These are phyloP conservation scores for Excalfactoria chinensis DNA, from an alignment of 2,113 vertebrate species.

Conservation along the genomic window DNA sequence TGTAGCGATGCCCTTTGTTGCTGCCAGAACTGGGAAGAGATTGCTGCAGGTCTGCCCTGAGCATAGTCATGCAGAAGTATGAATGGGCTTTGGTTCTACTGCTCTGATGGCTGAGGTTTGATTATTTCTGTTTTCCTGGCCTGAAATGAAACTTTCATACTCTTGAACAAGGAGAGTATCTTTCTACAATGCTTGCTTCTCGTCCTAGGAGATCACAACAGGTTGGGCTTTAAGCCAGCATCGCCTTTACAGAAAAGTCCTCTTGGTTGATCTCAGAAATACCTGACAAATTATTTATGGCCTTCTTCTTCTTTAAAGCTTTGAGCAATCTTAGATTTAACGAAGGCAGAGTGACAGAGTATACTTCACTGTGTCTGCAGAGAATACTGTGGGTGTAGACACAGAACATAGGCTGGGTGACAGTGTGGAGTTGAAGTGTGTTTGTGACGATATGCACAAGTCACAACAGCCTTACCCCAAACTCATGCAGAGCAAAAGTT, in stretches of 20 bases:
- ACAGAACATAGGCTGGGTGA: rapidly evolving
- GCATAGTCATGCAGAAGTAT: not conserved
- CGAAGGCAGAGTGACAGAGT: not conserved
- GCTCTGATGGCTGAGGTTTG: not conserved
- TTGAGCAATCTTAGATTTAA: not conserved
- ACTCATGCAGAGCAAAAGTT: slow-evolving; percentile 22
- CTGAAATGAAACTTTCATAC: not conserved
- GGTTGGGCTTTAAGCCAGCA: not conserved
- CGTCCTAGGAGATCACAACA: not conserved
- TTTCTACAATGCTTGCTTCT: not conserved
- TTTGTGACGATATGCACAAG: not conserved
- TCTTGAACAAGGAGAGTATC: not conserved
- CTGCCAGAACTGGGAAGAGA: not conserved
- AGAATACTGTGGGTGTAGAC: not conserved
- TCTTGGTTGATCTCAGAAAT: not conserved
- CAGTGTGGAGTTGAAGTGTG: not conserved
- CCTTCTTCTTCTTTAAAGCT: not conserved
- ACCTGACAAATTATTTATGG: not conserved
- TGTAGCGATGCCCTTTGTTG: not conserved
- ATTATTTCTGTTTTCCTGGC: not conserved
- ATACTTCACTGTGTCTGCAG: not conserved
- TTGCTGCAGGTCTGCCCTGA: not conserved
- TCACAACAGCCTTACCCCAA: slow-evolving; percentile 17
- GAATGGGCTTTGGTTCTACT: not conserved
- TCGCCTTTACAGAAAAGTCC: not conserved